phyloP scores from a whole-genome alignment of 2,113 vertebrate species.

The Eublepharis macularius region DNA sequence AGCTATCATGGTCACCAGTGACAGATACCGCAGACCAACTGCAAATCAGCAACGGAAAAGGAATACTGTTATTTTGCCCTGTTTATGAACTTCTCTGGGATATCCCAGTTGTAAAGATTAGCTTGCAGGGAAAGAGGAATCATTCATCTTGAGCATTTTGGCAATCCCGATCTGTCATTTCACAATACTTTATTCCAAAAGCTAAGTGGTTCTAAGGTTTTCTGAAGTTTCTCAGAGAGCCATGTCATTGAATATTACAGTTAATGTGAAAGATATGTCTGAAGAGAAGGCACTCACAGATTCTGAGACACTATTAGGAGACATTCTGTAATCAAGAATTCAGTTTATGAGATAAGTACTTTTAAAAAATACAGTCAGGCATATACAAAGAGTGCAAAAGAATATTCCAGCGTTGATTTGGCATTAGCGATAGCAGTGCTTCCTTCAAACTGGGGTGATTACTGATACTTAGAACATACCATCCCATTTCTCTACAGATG shows the following conservation, averaged over 20 bases:
- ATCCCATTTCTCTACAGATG: neutral
- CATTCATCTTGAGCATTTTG: neutral
- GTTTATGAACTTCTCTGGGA: neutral
- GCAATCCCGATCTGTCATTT: neutral
- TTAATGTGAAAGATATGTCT: constrained; percentile 20
- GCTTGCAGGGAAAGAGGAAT: neutral
- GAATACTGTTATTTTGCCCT: neutral
- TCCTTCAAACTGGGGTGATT: neutral
- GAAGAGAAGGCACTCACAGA: neutral
- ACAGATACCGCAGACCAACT: neutral
- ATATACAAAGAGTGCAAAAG: constrained; percentile 12
- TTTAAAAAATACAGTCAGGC: constrained; percentile 28
- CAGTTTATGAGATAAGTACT: constrained; percentile 14
- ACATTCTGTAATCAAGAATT: constrained; percentile 41
- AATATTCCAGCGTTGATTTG: neutral
- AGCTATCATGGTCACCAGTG: neutral
- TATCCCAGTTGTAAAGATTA: neutral
- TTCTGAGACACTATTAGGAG: constrained; percentile 29
- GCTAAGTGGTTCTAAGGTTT: constrained; percentile 23
- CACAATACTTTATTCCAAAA: constrained; percentile 35
- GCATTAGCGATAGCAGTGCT: neutral
- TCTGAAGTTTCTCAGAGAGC: constrained; percentile 48
- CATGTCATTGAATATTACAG: constrained; percentile 5
- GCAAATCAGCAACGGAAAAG: neutral
- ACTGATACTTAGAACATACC: neutral